These are phyloP conservation scores for Craterocephalus amniculus DNA, from an alignment of 2,797 vertebrate genomes.

Conservation along the genomic window DNA sequence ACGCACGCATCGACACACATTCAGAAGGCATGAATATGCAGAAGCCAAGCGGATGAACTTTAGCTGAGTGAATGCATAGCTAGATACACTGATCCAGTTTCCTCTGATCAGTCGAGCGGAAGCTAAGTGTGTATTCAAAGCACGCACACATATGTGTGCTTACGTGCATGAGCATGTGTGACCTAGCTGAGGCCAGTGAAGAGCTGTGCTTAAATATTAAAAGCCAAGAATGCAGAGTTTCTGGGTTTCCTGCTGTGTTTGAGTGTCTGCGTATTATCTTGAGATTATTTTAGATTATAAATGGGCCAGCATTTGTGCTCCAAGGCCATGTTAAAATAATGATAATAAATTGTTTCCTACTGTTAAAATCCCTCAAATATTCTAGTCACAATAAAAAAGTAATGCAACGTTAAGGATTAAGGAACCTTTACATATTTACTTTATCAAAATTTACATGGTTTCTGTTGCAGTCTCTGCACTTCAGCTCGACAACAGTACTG, in stretches of 20 bases:
- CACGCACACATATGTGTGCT: slow-evolving; percentile 14
- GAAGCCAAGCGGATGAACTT: slow-evolving; percentile 58
- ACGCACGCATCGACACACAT: slow-evolving; percentile 15
- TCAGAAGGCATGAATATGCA: slow-evolving; percentile 49
- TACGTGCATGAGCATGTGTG: slow-evolving; percentile 19
- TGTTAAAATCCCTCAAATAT: neutral
- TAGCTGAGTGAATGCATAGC: slow-evolving; percentile 42
- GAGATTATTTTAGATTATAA: neutral
- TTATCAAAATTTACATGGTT: neutral
- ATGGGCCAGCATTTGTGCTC: neutral
- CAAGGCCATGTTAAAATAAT: neutral
- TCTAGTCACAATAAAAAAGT: neutral
- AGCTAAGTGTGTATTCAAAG: slow-evolving; percentile 62
- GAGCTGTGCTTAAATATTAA: slow-evolving; percentile 54
- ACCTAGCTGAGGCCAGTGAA: slow-evolving; percentile 35
- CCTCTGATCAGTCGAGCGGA: slow-evolving; percentile 61
- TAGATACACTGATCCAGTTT: slow-evolving; percentile 70
- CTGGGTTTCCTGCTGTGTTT: slow-evolving; percentile 14
- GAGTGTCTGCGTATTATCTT: neutral
- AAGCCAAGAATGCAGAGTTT: slow-evolving; percentile 38
- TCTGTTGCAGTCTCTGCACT: too few species aligned
- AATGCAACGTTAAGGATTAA: neutral
- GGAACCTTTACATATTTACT: neutral
- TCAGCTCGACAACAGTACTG: too few species aligned
- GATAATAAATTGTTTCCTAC: neutral